These are phyloP conservation scores for Carlito syrichta DNA, from an alignment of 2,113 vertebrate species.

Conservation along the genomic window DNA sequence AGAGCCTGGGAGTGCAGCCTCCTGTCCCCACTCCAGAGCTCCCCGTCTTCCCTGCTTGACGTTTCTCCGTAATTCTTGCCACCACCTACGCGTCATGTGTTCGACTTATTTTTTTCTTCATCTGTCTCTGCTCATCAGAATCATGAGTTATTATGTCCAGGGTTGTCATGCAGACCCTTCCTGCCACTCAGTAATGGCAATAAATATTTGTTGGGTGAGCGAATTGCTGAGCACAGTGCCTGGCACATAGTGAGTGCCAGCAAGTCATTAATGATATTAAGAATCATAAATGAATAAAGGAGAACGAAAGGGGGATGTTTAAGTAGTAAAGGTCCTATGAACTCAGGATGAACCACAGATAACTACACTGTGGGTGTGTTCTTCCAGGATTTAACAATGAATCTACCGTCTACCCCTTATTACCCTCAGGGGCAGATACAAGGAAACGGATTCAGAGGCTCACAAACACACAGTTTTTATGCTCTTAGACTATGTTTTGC, in stretches of 20 bases:
- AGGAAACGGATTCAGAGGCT: background rate
- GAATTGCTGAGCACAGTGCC: background rate
- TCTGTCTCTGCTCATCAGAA: background rate
- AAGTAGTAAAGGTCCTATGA: background rate
- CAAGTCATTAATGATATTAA: background rate
- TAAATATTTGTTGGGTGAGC: background rate
- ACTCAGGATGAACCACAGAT: background rate
- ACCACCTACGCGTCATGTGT: background rate
- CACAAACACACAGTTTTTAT: background rate
- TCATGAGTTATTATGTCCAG: background rate
- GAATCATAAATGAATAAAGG: background rate
- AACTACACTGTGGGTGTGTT: background rate
- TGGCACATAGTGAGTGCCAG: background rate
- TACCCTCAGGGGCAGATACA: background rate
- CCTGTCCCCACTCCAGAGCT: background rate
- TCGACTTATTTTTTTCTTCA: background rate
- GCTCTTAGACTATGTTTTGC: background rate
- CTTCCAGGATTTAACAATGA: background rate
- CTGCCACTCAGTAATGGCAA: background rate
- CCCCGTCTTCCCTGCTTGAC: background rate
- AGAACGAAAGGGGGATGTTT: background rate
- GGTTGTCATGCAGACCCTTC: background rate
- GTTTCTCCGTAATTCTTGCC: background rate
- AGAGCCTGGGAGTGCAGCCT: background rate
- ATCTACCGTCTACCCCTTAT: accelerated